Percentiles rank a stretch among this genome's conserved stretches.
phyloP scores from a whole-genome alignment of 2,888 invertebrate genomes.

The Norana najaformis region DNA sequence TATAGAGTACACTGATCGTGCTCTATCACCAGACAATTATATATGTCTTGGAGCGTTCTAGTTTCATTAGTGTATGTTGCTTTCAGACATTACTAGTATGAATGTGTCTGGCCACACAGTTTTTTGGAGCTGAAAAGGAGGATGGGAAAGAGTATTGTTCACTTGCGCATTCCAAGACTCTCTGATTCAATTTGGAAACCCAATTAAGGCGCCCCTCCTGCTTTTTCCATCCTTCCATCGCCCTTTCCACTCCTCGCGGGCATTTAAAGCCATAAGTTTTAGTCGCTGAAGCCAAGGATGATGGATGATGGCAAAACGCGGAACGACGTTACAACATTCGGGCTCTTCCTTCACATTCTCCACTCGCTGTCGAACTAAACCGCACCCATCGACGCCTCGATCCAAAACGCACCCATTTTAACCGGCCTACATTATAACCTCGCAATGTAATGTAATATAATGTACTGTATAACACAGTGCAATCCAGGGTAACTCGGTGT shows the following conservation, averaged over 20 bases:
- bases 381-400: constrained; percentile 6
- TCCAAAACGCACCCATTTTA: neutral
- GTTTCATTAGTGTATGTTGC: neutral
- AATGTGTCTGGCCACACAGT: neutral
- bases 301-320: constrained; percentile 6
- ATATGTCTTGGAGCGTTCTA: neutral
- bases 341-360: neutral
- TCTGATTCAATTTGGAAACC: constrained; percentile 6
- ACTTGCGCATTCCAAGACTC: neutral
- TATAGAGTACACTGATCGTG: too few relatives aligned
- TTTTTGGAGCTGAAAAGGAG: neutral
- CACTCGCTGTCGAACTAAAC: neutral
- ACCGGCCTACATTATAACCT: neutral
- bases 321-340: constrained; percentile 13
- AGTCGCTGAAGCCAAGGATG: constrained; percentile 5
- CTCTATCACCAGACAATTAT: neutral
- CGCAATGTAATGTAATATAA: neutral
- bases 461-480: neutral
- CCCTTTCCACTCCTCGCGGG: neutral
- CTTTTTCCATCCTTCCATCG: too few relatives aligned
- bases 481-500: too few relatives aligned
- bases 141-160: neutral
- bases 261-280: neutral
- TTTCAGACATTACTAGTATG: neutral
- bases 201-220: neutral